Base-by-base conservation (phyloP, 1,140 invertebrate species). In the Caligus rogercresseyi region DNA sequence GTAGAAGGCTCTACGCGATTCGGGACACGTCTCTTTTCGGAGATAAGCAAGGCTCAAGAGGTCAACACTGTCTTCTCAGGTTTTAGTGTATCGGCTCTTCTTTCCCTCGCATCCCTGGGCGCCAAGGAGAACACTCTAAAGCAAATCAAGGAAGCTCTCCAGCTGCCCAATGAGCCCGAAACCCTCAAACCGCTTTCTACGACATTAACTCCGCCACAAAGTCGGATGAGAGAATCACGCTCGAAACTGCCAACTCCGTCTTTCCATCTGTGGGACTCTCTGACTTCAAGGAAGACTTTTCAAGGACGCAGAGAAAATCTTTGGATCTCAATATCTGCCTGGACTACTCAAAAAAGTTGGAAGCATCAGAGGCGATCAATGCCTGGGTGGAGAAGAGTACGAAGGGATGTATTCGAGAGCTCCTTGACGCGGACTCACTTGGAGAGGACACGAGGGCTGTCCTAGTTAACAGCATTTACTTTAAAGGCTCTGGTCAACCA, bases 381-480 rank as follows among this genome's bases (percentile, higher is more conserved):
- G 60, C 66, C 4, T 87, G 83, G 84, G 81, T 88, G 2, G 78
- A 81, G 69, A 68, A 76, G n/a, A 77, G 83, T 70, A 90, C 87
- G 0, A 78, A 83, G 64, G 73, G 82, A 52, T 82, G 80, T 71
- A 86, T 89, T 62, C 79, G 78, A 65, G 73, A 86, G 69, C 71
- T 87, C 13, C 72, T 89, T 26, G 19, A 55, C 71, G 54, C 64
- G 68, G 26, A 60, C 25, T 69, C 71, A 58, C 67, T 83, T 24
- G 70, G 72, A 31, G 64, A 75, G 0, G 72, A 81, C 79, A 66
- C 77, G 73, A 73, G 76, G 62, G 64, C 89, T 20, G 77, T 91
- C 4, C 73, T 91, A 0, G 74, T 87, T 1, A 91, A 90, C 73
- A 86, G 86, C 11, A 76, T 91, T 51, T 87, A 89, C 70, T 92